These are phyloP conservation scores for Drosophila picticornis DNA, from an alignment of 2,888 invertebrate genomes.

Conservation along the genomic window DNA sequence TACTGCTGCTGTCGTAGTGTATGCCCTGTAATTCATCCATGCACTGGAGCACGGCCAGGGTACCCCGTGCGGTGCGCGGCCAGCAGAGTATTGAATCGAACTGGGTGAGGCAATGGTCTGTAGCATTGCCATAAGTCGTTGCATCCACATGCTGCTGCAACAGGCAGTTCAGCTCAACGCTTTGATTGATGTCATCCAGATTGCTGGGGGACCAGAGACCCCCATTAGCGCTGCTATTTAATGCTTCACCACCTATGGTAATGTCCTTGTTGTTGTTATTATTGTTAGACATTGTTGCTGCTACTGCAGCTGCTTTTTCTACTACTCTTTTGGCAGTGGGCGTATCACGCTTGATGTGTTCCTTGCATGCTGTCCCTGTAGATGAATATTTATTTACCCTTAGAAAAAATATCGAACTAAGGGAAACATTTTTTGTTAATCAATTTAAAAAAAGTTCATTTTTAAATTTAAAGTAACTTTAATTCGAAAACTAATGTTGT, in stretches of 20 bases:
- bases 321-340: background rate
- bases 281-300: slow-evolving; percentile 47
- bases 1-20: slow-evolving; percentile 92
- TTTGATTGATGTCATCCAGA: slow-evolving; percentile 82
- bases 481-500: background rate
- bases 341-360: slow-evolving; percentile 13
- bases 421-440: background rate
- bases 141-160: slow-evolving; percentile 82
- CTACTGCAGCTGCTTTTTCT: background rate
- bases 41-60: slow-evolving; percentile 90
- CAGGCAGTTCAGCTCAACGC: slow-evolving; percentile 83
- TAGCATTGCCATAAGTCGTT: slow-evolving; percentile 79
- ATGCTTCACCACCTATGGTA: slow-evolving; percentile 41
- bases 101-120: slow-evolving; percentile 88
- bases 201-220: slow-evolving; percentile 60
- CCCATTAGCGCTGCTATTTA: slow-evolving; percentile 44
- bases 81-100: slow-evolving; percentile 93
- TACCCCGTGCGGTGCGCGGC: slow-evolving; percentile 91
- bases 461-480: background rate
- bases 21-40: slow-evolving; percentile 92
- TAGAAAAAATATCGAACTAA: background rate
- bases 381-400: background rate
- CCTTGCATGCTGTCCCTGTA: slow-evolving; percentile 9
- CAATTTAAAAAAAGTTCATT: background rate
- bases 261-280: slow-evolving; percentile 18